A percentile compares a stretch with the other conserved stretches of the same genome.
Conservation (phyloP, 2,797 vertebrate species). For the Tapera naevia region DNA sequence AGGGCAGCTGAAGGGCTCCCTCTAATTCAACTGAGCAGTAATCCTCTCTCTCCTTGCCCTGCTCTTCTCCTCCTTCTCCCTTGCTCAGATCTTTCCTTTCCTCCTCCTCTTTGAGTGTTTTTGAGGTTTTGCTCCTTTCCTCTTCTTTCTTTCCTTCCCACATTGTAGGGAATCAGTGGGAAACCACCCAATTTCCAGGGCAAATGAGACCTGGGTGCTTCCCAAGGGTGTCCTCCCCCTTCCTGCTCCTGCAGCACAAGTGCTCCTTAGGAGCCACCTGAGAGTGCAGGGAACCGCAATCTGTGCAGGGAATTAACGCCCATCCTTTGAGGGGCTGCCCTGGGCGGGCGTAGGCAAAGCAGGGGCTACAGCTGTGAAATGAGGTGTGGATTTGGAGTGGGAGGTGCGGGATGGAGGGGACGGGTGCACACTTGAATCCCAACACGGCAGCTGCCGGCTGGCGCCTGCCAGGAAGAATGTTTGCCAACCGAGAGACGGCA, state of each 20-base stretch:
- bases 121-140: background rate
- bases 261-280: background rate
- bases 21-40: conserved; percentile 42
- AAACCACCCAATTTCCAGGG: background rate
- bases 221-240: background rate
- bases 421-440: background rate
- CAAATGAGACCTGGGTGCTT: background rate
- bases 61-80: conserved; percentile 1
- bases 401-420: background rate
- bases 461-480: background rate
- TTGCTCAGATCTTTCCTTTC: background rate
- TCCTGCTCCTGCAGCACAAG: background rate
- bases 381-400: background rate
- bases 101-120: background rate
- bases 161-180: background rate
- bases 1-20: conserved; percentile 43
- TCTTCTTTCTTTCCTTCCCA: background rate
- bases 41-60: conserved; percentile 30
- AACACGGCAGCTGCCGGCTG: background rate
- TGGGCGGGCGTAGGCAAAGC: background rate
- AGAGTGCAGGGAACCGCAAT: background rate
- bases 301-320: background rate
- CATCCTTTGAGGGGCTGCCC: accelerated
- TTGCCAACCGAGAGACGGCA: conserved; percentile 1
- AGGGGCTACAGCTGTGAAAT: accelerated